Percentiles rank a stretch among this genome's conserved stretches.
These are phyloP conservation scores for Acipenser ruthenus DNA, from an alignment of 2,797 vertebrate genomes.

Conservation along the genomic window DNA sequence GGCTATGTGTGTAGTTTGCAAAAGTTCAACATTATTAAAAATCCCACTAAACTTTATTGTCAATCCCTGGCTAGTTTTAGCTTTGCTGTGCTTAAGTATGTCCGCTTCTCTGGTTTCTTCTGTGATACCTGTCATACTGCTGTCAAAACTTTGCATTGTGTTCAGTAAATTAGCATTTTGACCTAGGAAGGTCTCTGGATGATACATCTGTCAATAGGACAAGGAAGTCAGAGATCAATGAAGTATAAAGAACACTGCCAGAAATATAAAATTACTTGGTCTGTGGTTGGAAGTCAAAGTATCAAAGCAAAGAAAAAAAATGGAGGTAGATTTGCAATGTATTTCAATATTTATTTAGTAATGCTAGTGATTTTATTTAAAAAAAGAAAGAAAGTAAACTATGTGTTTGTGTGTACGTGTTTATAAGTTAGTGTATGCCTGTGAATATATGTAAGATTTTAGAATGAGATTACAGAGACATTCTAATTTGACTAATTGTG, in stretches of 20 bases:
- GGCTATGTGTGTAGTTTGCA: too few species aligned
- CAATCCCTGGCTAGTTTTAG: neutral
- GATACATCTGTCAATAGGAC: constrained; percentile 9
- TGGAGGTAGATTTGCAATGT: too few species aligned
- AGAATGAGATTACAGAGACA: too few species aligned
- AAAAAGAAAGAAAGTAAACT: too few species aligned
- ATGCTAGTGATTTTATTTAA: too few species aligned
- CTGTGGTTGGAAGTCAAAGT: too few species aligned
- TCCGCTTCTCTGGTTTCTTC: neutral
- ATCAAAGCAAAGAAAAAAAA: too few species aligned
- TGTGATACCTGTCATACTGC: constrained; percentile 12
- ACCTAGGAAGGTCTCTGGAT: constrained; percentile 17
- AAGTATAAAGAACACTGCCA: constrained; percentile 10
- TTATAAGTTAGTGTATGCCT: too few species aligned
- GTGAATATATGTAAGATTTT: too few species aligned
- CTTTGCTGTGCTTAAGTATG: neutral
- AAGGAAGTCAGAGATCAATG: neutral
- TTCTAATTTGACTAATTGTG: too few species aligned
- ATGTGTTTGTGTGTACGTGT: too few species aligned
- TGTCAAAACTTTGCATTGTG: constrained; percentile 16
- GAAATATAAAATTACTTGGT: neutral
- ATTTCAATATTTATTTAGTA: too few species aligned
- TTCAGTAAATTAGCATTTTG: constrained; percentile 26
- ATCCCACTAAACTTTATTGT: neutral
- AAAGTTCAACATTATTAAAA: neutral